A percentile compares a stretch with the other conserved stretches of the same genome.
These are phyloP conservation scores for Platyrinchus mystaceus DNA, from an alignment of 2,797 vertebrate genomes.

Conservation along the genomic window DNA sequence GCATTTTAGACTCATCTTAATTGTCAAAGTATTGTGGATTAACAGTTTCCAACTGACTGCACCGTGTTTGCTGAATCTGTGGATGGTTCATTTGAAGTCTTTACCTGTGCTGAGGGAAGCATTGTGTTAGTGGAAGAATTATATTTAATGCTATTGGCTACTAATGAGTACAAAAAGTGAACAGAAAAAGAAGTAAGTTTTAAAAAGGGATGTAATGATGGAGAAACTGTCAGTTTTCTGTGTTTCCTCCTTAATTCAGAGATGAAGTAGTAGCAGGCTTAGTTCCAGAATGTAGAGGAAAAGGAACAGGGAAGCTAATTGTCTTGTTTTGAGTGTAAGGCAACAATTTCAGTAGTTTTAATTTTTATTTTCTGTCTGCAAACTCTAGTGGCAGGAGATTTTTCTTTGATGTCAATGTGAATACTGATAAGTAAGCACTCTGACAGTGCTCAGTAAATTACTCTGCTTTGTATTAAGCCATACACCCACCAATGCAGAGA, in stretches of 20 bases:
- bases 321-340: not conserved
- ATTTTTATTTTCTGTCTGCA: not conserved
- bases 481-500: not conserved
- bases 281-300: not conserved
- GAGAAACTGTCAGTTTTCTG: not conserved
- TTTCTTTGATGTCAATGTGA: not conserved
- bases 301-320: not conserved
- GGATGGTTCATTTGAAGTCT: not conserved
- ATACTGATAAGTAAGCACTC: not conserved
- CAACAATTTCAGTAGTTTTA: not conserved
- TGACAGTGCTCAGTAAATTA: not conserved
- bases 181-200: not conserved
- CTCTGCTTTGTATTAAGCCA: conserved; percentile 1
- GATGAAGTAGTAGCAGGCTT: not conserved
- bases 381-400: not conserved
- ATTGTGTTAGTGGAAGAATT: not conserved
- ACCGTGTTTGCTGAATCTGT: not conserved
- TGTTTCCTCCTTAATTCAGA: not conserved
- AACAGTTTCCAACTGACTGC: not conserved
- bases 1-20: not conserved
- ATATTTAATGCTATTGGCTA: not conserved
- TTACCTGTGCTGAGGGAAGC: not conserved
- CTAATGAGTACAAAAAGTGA: not conserved
- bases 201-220: not conserved
- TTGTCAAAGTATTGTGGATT: not conserved